phyloP scores from a whole-genome alignment of 2,113 vertebrate genomes.

The Zosterops borbonicus region DNA sequence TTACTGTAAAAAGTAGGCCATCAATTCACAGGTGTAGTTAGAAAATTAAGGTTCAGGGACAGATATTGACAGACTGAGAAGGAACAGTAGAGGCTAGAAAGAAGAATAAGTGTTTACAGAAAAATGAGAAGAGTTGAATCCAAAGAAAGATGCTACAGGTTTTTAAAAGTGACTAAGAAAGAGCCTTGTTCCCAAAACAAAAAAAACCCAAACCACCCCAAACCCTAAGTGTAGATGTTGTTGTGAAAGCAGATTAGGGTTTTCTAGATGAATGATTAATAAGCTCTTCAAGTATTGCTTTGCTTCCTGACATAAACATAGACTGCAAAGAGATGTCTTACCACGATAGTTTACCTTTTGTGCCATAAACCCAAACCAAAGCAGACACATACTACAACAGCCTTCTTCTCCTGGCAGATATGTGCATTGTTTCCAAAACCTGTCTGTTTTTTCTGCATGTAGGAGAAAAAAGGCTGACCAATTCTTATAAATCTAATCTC shows the following conservation, averaged over 20 bases:
- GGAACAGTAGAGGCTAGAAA: neutral
- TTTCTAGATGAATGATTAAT: neutral
- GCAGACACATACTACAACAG: rapidly evolving
- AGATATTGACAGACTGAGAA: neutral
- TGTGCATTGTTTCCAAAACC: neutral
- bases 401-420: neutral
- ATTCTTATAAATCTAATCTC: neutral
- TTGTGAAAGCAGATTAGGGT: neutral
- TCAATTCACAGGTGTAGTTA: neutral
- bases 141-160: neutral
- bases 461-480: neutral
- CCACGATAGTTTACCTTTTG: neutral
- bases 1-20: neutral
- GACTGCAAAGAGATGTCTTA: neutral
- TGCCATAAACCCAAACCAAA: neutral
- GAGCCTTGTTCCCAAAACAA: neutral
- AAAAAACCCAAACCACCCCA: no score
- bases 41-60: conserved; percentile 16
- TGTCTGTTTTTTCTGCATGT: neutral
- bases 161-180: neutral
- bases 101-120: neutral
- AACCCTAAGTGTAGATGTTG: neutral
- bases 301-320: neutral
- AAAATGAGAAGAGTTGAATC: neutral
- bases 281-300: neutral